Conservation (phyloP, 2,888 invertebrate species). For the Antitype chi region DNA sequence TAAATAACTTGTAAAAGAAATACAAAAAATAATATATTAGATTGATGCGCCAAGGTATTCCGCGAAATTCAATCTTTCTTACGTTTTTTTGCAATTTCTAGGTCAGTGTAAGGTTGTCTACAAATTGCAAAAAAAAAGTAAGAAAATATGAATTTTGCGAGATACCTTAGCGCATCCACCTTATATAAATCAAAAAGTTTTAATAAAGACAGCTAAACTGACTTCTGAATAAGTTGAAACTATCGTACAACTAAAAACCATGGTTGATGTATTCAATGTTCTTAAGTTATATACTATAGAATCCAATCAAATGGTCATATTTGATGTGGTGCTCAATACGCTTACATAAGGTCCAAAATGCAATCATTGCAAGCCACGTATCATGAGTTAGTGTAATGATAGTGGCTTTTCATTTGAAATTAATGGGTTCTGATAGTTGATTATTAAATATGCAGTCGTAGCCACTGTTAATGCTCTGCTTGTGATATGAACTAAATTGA, state of each 20-base stretch:
- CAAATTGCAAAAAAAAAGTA: no score
- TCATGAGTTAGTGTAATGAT: conserved; percentile 10
- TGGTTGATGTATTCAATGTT: background rate
- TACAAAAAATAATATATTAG: no score
- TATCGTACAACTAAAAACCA: conserved; percentile 31
- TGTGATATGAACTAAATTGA: background rate
- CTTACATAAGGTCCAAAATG: conserved; percentile 40
- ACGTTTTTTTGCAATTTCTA: no score
- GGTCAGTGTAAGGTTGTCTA: no score
- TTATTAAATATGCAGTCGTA: conserved; percentile 11
- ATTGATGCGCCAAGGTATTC: no score
- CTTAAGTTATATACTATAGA: background rate
- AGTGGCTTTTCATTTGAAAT: background rate
- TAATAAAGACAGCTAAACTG: background rate
- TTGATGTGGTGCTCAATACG: conserved; percentile 34
- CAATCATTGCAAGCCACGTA: conserved; percentile 24
- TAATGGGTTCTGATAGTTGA: conserved; percentile 15
- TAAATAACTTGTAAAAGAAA: no score
- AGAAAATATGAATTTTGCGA: no score
- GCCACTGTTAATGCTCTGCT: conserved; percentile 26
- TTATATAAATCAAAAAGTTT: background rate
- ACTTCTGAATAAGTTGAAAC: background rate
- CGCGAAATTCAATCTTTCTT: no score
- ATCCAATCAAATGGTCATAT: background rate
- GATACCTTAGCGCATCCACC: no score